Conservation (phyloP, 2,113 vertebrate species). For the Ariopsis seemanni region DNA sequence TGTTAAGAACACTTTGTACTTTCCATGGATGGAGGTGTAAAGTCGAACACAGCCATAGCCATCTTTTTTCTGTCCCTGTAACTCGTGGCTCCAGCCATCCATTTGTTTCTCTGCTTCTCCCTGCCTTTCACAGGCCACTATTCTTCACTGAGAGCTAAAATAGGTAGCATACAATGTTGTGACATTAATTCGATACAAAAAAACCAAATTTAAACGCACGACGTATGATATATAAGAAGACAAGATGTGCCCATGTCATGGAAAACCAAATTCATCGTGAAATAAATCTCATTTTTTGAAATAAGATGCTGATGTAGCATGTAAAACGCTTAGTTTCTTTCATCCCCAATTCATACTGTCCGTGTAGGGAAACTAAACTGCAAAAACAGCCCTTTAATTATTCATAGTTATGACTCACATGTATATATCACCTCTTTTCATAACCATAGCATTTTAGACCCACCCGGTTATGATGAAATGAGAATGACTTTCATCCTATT, state of each 20-base stretch:
- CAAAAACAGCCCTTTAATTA: neutral
- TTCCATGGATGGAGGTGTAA: constrained; percentile 1
- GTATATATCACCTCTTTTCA: neutral
- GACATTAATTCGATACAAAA: neutral
- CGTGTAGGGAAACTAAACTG: neutral
- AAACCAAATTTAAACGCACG: neutral
- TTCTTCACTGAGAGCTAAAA: neutral
- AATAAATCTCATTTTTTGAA: neutral
- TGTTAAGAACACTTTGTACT: constrained; percentile 1
- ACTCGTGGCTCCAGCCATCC: neutral
- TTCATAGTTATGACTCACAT: constrained; percentile 1
- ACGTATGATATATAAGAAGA: neutral
- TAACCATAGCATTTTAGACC: neutral
- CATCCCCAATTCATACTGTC: neutral
- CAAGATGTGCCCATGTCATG: neutral
- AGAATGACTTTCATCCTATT: neutral
- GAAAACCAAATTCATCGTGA: neutral
- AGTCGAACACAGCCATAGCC: neutral
- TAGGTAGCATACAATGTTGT: neutral
- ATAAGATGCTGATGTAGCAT: neutral
- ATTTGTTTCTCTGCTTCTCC: neutral
- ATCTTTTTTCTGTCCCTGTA: constrained; percentile 7
- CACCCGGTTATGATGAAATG: neutral
- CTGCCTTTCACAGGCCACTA: neutral
- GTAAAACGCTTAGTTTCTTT: neutral